Conservation (phyloP, 1,140 invertebrate genomes). For the Brachionus asplanchnoidis region DNA sequence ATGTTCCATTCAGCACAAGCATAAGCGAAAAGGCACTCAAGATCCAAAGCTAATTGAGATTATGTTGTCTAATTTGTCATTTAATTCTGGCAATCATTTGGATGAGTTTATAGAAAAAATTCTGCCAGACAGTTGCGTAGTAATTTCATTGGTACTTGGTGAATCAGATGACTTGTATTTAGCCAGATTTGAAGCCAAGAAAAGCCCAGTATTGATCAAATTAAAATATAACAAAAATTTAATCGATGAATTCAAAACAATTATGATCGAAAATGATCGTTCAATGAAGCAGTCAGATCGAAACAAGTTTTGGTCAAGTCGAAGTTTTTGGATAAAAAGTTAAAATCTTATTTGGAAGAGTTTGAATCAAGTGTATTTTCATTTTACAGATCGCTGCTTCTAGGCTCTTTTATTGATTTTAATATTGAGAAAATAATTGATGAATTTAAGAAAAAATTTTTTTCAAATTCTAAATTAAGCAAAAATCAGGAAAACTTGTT, state of each 20-base stretch:
- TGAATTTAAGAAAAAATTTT: background rate
- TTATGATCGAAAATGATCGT: conserved; percentile 36
- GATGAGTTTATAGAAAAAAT: conserved; percentile 17
- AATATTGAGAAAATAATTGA: conserved; percentile 10
- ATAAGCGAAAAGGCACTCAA: conserved; percentile 30
- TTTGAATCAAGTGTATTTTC: conserved; percentile 19
- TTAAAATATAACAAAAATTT: conserved; percentile 22
- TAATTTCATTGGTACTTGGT: background rate
- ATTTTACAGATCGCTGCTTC: background rate
- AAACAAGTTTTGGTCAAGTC: conserved; percentile 26
- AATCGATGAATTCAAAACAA: conserved; percentile 26
- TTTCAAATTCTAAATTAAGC: background rate
- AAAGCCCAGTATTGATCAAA: background rate
- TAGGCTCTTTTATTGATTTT: conserved; percentile 21
- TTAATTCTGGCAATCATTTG: background rate
- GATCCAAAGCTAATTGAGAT: background rate
- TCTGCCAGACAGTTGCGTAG: conserved; percentile 11
- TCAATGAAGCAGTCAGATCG: conserved; percentile 35
- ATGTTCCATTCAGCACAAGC: conserved; percentile 31
- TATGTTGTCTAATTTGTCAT: conserved; percentile 6
- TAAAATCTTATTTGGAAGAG: conserved; percentile 27
- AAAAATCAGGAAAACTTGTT: conserved; percentile 15
- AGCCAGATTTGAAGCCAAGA: background rate
- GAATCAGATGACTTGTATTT: conserved; percentile 9
- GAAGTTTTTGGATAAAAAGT: conserved; percentile 15